These are phyloP conservation scores for Mormyrus proboscirostris DNA, from an alignment of 2,797 vertebrate species.

Conservation along the genomic window DNA sequence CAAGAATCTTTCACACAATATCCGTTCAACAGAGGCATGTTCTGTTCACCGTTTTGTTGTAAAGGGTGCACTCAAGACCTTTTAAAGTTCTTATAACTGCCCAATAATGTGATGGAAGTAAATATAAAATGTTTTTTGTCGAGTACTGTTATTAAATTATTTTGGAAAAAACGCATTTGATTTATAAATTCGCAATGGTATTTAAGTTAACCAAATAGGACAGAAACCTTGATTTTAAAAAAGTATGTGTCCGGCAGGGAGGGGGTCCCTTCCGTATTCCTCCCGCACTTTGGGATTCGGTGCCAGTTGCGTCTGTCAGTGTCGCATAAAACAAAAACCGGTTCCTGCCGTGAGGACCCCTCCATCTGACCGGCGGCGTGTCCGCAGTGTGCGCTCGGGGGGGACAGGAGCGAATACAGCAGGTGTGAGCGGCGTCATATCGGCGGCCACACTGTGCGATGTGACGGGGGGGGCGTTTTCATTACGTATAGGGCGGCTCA, in stretches of 20 bases:
- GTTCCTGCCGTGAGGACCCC: background rate
- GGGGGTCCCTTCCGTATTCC: background rate
- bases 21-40: constrained; percentile 36
- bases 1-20: constrained; percentile 34
- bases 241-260: background rate
- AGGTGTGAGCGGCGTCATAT: background rate
- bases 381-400: background rate
- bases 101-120: constrained; percentile 35
- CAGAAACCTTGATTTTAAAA: background rate
- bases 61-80: constrained; percentile 19
- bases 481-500: background rate
- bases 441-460: background rate
- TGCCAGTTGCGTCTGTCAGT: background rate
- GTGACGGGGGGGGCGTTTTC: background rate
- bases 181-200: background rate
- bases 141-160: constrained; percentile 53
- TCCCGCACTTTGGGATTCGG: background rate
- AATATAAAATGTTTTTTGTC: constrained; percentile 42
- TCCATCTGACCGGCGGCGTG: background rate
- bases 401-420: background rate
- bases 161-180: constrained; percentile 38
- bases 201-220: background rate
- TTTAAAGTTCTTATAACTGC: constrained; percentile 19
- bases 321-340: background rate
- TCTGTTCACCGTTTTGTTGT: constrained; percentile 36